Percentiles rank a stretch among this genome's conserved stretches.
Conservation (phyloP, 2,888 invertebrate species). For the Hyposoter didymator region DNA sequence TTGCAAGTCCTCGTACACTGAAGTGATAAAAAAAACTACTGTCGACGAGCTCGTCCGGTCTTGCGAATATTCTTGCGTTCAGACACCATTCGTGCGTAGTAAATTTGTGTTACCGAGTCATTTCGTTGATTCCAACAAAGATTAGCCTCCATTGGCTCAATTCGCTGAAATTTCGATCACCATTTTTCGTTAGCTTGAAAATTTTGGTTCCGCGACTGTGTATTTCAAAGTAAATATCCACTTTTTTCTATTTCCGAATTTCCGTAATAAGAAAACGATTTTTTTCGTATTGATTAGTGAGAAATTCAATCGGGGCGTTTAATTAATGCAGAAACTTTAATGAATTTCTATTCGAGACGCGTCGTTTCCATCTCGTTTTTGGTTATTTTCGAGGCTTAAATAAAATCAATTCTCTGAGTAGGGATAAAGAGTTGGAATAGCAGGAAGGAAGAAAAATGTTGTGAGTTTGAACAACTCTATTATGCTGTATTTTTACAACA, state of each 20-base stretch:
- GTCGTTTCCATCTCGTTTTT: neutral
- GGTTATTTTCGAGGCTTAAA: neutral
- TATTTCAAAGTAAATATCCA: neutral
- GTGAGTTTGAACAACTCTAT: neutral
- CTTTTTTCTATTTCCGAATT: neutral
- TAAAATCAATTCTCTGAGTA: slow-evolving; percentile 3
- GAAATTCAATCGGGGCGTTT: neutral
- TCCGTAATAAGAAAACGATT: neutral
- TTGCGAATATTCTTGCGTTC: neutral
- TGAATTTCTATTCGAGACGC: neutral
- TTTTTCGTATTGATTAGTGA: neutral
- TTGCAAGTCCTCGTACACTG: neutral
- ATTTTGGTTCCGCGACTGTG: no score
- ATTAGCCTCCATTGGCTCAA: no score
- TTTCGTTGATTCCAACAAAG: neutral
- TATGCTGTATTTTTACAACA: neutral
- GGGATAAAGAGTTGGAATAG: neutral
- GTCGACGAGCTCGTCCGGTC: slow-evolving; percentile 1
- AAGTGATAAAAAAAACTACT: slow-evolving; percentile 2
- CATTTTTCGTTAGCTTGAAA: no score
- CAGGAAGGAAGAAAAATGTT: slow-evolving; percentile 9
- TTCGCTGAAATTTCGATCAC: no score
- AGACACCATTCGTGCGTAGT: neutral
- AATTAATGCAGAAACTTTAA: neutral
- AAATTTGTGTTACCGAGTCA: neutral